These are phyloP conservation scores for Chloroceryle inda DNA, from an alignment of 2,797 vertebrate genomes.

Conservation along the genomic window DNA sequence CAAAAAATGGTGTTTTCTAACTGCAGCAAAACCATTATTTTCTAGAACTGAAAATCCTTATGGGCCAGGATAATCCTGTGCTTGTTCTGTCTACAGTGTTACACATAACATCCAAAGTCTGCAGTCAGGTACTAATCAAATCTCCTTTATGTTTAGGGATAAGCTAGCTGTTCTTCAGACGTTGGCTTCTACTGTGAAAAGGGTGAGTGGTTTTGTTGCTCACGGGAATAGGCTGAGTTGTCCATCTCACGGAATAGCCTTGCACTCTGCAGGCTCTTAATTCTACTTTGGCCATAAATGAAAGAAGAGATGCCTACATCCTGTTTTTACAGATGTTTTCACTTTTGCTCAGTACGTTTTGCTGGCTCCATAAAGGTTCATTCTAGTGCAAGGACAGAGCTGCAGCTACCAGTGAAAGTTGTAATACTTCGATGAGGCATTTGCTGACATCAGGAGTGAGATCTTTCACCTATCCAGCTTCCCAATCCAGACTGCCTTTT, in stretches of 20 bases:
- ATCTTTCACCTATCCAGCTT: not conserved
- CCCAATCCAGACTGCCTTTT: not conserved
- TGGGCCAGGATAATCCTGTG: fast-evolving
- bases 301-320: not conserved
- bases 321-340: fast-evolving
- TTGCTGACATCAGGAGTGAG: not conserved
- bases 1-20: not conserved
- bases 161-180: conserved; percentile 90
- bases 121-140: not conserved
- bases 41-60: not conserved
- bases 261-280: not conserved
- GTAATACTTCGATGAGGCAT: not conserved
- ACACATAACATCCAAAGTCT: not conserved
- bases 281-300: not conserved
- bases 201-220: conserved; percentile 80
- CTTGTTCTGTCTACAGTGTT: not conserved
- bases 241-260: fast-evolving
- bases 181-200: conserved; percentile 87
- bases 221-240: fast-evolving
- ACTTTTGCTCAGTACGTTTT: fast-evolving
- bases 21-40: not conserved
- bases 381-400: not conserved
- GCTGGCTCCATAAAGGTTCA: not conserved
- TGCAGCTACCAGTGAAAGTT: not conserved
- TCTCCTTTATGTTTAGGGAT: conserved; percentile 82